Percentiles rank a stretch among this genome's conserved stretches.
Conservation (phyloP, 1,140 invertebrate species). For the Tigriopus japonicus region DNA sequence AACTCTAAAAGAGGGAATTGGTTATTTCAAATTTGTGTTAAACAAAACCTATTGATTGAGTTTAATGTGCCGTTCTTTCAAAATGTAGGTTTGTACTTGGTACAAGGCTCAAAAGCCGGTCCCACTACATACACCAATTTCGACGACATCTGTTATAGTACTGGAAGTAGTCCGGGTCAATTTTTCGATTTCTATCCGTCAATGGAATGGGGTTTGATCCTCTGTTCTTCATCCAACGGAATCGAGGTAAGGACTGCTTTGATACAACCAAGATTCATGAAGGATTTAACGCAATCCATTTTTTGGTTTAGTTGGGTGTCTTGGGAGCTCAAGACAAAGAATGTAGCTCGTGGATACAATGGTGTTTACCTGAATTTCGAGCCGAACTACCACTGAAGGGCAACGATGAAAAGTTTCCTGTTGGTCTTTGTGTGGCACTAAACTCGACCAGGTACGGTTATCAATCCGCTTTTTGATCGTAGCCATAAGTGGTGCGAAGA, state of each 20-base stretch:
- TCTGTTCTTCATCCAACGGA: neutral
- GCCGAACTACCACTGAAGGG: neutral
- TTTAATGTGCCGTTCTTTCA: too few species aligned
- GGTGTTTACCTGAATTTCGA: neutral
- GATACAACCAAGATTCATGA: too few species aligned
- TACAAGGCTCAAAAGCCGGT: neutral
- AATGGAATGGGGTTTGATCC: neutral
- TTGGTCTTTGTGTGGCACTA: neutral
- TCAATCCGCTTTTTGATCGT: too few species aligned
- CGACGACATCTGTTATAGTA: neutral
- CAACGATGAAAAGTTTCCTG: neutral
- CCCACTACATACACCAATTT: neutral
- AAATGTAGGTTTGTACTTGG: neutral
- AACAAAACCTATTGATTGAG: too few species aligned
- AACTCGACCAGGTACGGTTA: neutral
- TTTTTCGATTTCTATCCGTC: neutral
- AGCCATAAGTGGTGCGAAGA: too few species aligned
- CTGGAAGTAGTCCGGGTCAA: neutral
- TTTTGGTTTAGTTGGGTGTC: neutral
- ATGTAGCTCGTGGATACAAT: neutral
- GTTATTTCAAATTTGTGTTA: too few species aligned
- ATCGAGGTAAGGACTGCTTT: neutral
- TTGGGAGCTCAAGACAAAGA: neutral
- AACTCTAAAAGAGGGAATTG: too few species aligned
- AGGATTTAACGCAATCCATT: too few species aligned